Conservation (phyloP, 2,113 vertebrate species). For the Ptychochromis oligacanthus region DNA sequence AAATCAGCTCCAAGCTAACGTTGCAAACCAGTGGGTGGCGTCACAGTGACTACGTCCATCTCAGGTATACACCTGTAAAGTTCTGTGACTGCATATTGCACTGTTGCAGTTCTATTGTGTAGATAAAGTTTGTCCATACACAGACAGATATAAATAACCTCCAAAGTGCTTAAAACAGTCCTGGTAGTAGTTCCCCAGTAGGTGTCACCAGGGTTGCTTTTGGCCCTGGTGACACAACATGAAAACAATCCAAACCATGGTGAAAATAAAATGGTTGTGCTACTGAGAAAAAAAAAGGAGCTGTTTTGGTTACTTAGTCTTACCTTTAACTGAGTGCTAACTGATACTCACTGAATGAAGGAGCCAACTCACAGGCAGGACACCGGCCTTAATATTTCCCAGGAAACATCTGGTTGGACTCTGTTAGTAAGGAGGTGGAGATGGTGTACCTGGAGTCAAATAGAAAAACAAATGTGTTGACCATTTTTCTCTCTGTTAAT, state of each 20-base stretch:
- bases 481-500: not conserved
- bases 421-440: not conserved
- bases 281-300: not conserved
- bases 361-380: not conserved
- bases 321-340: not conserved
- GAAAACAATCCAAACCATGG: not conserved
- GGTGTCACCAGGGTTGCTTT: not conserved
- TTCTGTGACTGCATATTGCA: not conserved
- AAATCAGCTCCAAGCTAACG: not conserved
- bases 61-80: not conserved
- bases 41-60: not conserved
- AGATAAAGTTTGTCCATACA: accelerated
- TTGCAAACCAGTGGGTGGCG: not conserved
- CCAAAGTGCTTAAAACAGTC: not conserved
- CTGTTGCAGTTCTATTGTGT: not conserved
- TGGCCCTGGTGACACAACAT: not conserved
- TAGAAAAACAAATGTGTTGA: not conserved
- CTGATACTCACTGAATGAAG: not conserved
- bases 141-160: not conserved
- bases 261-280: not conserved
- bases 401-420: constrained; percentile 3
- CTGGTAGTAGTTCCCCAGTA: not conserved
- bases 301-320: not conserved
- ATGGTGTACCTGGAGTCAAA: not conserved
- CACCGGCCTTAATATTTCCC: not conserved